phyloP scores from a whole-genome alignment of 2,888 invertebrate genomes.

The Melanchra persicariae region DNA sequence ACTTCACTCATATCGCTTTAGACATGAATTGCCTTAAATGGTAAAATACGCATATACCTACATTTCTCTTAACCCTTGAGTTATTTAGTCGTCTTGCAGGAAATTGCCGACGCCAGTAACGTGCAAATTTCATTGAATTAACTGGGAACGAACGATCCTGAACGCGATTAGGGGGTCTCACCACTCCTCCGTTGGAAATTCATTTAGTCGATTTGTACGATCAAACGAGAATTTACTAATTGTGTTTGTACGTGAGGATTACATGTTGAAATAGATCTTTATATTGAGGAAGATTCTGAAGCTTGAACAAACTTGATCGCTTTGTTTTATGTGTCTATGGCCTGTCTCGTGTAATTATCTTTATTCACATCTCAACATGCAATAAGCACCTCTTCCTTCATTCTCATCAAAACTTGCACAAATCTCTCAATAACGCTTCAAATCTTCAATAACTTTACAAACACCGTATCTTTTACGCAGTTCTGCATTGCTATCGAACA shows the following conservation, averaged over 20 bases:
- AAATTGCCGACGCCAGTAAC: slow-evolving; percentile 70
- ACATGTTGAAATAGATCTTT: background rate
- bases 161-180: slow-evolving; percentile 52
- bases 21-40: slow-evolving; percentile 21
- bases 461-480: background rate
- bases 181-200: slow-evolving; percentile 49
- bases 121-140: slow-evolving; percentile 67
- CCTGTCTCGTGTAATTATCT: background rate
- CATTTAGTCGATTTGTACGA: slow-evolving; percentile 50
- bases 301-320: slow-evolving; percentile 8
- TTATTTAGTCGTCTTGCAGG: slow-evolving; percentile 57
- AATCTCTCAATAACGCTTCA: background rate
- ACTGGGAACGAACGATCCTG: slow-evolving; percentile 58
- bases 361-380: background rate
- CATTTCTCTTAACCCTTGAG: slow-evolving; percentile 38
- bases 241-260: slow-evolving; percentile 26
- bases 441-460: slow-evolving; percentile 23
- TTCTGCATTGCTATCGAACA: slow-evolving; percentile 12
- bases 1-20: background rate
- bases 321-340: background rate
- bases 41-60: slow-evolving; percentile 33
- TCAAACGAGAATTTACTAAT: slow-evolving; percentile 47
- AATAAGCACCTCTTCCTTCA: background rate
- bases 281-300: background rate
- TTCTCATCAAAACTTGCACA: background rate